These are phyloP conservation scores for Acheta domesticus DNA, from an alignment of 2,888 invertebrate species.

Conservation along the genomic window DNA sequence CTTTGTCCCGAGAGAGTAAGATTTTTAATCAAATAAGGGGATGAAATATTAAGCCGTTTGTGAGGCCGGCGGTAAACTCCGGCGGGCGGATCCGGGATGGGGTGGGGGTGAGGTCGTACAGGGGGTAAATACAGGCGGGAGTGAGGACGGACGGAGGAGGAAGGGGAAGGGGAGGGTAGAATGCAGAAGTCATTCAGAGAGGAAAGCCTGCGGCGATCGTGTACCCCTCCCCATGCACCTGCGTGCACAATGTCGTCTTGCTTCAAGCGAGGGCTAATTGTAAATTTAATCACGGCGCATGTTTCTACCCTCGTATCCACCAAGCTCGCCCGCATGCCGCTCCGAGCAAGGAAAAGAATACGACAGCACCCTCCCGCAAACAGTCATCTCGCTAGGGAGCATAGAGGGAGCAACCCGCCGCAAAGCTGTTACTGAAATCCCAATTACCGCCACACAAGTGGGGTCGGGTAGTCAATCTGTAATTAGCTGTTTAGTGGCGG, in stretches of 20 bases:
- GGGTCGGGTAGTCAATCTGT: background rate
- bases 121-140: background rate
- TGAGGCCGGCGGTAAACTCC: background rate
- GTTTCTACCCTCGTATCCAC: background rate
- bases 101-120: background rate
- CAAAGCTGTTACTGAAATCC: constrained; percentile 5
- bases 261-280: constrained; percentile 4
- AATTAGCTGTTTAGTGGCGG: background rate
- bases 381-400: background rate
- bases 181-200: background rate
- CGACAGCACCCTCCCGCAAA: background rate
- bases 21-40: constrained; percentile 23
- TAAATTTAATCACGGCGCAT: constrained; percentile 1
- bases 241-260: background rate
- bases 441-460: background rate
- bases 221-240: background rate
- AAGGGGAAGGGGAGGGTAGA: background rate
- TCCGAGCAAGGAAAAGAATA: background rate
- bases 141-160: background rate
- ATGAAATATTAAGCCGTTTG: constrained; percentile 18
- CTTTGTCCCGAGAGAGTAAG: background rate
- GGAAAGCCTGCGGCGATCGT: background rate
- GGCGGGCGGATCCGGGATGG: background rate
- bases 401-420: background rate
- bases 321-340: background rate